Evolutionary conservation across 2,797 vertebrate species (phyloP).

Genomic region (Emys orbicularis): DNA sequence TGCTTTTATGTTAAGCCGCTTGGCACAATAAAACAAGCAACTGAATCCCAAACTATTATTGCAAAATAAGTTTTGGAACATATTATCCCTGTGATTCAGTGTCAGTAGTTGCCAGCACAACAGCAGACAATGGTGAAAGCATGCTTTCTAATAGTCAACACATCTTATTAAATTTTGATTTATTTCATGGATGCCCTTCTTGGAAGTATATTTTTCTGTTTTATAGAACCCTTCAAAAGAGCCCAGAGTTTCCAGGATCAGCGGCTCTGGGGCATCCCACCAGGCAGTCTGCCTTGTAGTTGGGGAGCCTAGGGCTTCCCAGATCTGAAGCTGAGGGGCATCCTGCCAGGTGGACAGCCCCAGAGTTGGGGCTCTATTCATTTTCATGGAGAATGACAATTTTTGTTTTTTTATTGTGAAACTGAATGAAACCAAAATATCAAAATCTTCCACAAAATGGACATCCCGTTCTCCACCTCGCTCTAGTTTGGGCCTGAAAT

Average conservation of each 20-base stretch:
- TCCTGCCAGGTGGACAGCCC: neutral
- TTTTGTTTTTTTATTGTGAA: neutral
- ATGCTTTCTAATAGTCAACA: conserved; percentile 1
- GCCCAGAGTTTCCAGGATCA: neutral
- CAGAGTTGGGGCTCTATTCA: neutral
- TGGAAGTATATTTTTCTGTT: neutral
- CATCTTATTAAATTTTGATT: neutral
- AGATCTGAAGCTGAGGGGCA: neutral
- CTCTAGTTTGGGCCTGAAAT: neutral
- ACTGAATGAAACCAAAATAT: neutral
- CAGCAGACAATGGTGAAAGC: conserved; percentile 14
- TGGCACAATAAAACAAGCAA: conserved; percentile 25
- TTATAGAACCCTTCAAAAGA: neutral
- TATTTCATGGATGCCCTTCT: neutral
- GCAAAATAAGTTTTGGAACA: conserved; percentile 53
- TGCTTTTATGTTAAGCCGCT: conserved; percentile 9
- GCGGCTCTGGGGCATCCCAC: neutral
- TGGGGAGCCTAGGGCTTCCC: neutral
- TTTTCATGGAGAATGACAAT: neutral
- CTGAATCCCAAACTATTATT: conserved; percentile 1
- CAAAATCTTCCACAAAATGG: neutral
- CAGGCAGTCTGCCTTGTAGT: neutral
- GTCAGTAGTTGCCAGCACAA: conserved; percentile 19
- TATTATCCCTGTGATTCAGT: conserved; percentile 32
- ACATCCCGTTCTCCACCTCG: neutral